phyloP scores from a whole-genome alignment of 2,797 vertebrate genomes.

The Lagodon rhomboides region DNA sequence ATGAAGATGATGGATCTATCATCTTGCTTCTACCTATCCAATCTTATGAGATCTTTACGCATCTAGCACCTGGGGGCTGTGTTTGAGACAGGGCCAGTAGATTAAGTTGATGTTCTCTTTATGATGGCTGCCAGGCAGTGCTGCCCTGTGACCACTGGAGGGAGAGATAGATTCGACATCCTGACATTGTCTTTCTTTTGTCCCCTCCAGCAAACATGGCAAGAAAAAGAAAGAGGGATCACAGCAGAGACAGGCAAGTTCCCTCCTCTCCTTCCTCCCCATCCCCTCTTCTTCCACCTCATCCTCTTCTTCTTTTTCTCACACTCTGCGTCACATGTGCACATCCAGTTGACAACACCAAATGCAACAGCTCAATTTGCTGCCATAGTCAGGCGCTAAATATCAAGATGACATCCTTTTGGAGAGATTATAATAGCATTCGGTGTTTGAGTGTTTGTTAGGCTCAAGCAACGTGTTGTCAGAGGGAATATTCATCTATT shows the following conservation, averaged over 20 bases:
- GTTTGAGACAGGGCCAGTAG: conserved; percentile 47
- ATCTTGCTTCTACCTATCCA: conserved; percentile 43
- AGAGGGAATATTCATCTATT: conserved; percentile 53
- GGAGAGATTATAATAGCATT: conserved; percentile 47
- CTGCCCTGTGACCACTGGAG: conserved; percentile 79
- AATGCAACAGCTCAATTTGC: conserved; percentile 54
- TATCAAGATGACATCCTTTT: conserved; percentile 38
- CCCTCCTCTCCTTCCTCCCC: conserved; percentile 20
- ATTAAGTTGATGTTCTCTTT: conserved; percentile 59
- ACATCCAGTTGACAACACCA: conserved; percentile 15
- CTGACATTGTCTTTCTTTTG: conserved; percentile 85
- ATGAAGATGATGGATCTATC: conserved; percentile 53
- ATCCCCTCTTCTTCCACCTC: not conserved
- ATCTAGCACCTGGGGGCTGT: conserved; percentile 27
- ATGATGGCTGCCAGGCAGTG: conserved; percentile 70
- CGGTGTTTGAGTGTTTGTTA: conserved; percentile 36
- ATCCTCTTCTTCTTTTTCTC: conserved; percentile 15
- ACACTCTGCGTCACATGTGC: conserved; percentile 27
- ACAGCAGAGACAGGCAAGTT: conserved; percentile 90
- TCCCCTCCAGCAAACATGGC: conserved; percentile 88
- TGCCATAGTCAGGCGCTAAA: conserved; percentile 45
- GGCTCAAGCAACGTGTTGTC: conserved; percentile 52
- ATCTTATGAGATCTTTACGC: conserved; percentile 35
- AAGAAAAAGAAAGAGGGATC: conserved; percentile 91
- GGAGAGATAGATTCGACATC: conserved; percentile 80